Base-by-base conservation (phyloP, 2,888 invertebrate species). In the Erebia ligea region DNA sequence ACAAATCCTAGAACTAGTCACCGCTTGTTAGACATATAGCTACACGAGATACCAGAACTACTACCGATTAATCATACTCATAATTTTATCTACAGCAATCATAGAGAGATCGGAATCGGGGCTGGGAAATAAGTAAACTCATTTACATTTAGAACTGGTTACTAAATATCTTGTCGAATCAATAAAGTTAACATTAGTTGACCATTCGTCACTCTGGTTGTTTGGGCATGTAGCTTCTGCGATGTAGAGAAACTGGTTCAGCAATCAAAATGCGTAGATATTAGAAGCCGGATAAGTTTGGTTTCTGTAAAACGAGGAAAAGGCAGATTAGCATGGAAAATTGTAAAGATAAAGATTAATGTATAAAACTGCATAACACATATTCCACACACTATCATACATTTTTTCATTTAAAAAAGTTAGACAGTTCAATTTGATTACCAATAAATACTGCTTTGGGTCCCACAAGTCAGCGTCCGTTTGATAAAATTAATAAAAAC, bases 221-320 rank as follows among this genome's bases (percentile, higher is more conserved):
- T 57, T 61, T 61, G 13, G 42, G 19, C 42, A 2, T 45, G 45
- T 48, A 48, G 62, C 42, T 62, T 21, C 58, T 58, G 58, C 34
- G 56, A 56, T 56, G 56, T 42, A 62, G 21, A 21, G 13, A 45
- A 62, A 62, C 19, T 48, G 45, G 62, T 62, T 62, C 13, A 62
- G 42, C 42, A 45, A 48, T 48, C 62, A 48, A 62, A 62, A 62
- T 19, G 62, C 62, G 17, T 21, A 62, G 11, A 10, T n/a, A n/a
- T n/a, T n/a, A n/a, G 15, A 21, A 48, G 61, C 61, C 19, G 45
- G 11, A 62, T 45, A 62, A 62, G 45, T 17, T 2, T 13, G 2
- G 61, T 48, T 62, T 45, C 61, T 34, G 45, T 45, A 19, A 45
- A 62, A 62, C 62, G 48, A 62, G 62, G 45, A 58, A 58, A 34